Base-by-base conservation (phyloP, 1,140 invertebrate genomes). In the Calliopsis andreniformis region DNA sequence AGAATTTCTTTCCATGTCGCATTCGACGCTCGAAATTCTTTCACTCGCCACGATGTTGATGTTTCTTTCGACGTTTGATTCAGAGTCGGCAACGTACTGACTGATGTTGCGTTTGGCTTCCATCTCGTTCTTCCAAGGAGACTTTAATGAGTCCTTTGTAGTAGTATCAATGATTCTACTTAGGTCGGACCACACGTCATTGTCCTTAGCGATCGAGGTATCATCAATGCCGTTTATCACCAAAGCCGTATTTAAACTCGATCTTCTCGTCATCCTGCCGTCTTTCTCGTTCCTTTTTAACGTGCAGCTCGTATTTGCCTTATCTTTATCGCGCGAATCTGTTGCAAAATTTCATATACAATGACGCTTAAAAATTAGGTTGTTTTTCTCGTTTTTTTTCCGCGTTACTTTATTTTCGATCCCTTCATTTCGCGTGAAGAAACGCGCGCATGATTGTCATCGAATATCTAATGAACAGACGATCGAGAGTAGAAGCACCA, bases 271-370 rank as follows among this genome's bases (percentile, higher is more conserved):
- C 39, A 78, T 53, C 42, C 58, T 72, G 70, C 25, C 72, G 70
- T 51, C 45, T 58, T 63, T 55, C 84, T 55, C 42, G 18, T 68
- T 71, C 30, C 28, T 61, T 61, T 69, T 80, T 80, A 86, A 80
- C 62, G 64, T 69, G 71, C 43, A 73, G 84, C 62, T 78, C 28
- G 84, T 63, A 75, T 83, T 79, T 79, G 80, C 78, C 84, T 78
- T 81, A 83, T 63, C 79, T 55, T 80, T 83, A 80, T 32, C 76
- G 63, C 55, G 80, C 67, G 77, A 68, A 86, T 86, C 84, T 86
- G 84, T 86, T 71, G 77, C 80, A 86, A 86, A 86, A 86, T 83
- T 75, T 76, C 80, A 86, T 72, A 73, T 69, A 78, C 72, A 78
- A 69, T 86, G 69, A 85, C 75, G 75, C 68, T 55, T 67, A 20